phyloP scores from a whole-genome alignment of 2,113 vertebrate species.

The Corynorhinus townsendii region DNA sequence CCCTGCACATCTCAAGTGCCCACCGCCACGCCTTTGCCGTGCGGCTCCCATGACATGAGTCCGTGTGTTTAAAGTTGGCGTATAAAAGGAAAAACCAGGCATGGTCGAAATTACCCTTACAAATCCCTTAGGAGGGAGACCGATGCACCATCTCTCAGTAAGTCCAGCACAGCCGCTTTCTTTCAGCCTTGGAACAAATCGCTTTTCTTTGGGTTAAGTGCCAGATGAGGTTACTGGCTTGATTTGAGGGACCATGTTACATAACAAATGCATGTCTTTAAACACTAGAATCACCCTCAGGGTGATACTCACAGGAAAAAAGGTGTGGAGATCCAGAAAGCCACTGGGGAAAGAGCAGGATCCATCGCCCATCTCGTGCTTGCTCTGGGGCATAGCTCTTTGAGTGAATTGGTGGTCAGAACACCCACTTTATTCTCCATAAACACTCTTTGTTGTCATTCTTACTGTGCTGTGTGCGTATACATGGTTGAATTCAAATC shows the following conservation, averaged over 20 bases:
- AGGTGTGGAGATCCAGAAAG: background rate
- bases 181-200: conserved; percentile 43
- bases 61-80: conserved; percentile 8
- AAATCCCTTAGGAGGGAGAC: conserved; percentile 46
- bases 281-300: conserved; percentile 1
- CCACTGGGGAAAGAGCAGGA: background rate
- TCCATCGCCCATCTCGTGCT: background rate
- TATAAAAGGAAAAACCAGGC: conserved; percentile 10
- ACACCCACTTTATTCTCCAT: background rate
- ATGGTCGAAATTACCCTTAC: conserved; percentile 46
- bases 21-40: background rate
- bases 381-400: background rate
- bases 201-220: conserved; percentile 53
- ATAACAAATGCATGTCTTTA: background rate
- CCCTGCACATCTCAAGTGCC: background rate
- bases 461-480: background rate
- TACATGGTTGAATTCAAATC: background rate
- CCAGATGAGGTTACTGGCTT: conserved; percentile 24
- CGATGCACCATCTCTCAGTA: background rate
- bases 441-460: background rate
- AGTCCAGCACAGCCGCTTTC: background rate
- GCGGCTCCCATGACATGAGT: background rate
- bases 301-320: background rate
- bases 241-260: background rate
- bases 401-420: background rate